Base-by-base conservation (phyloP, 2,797 vertebrate genomes). In the Lutjanus argentimaculatus region DNA sequence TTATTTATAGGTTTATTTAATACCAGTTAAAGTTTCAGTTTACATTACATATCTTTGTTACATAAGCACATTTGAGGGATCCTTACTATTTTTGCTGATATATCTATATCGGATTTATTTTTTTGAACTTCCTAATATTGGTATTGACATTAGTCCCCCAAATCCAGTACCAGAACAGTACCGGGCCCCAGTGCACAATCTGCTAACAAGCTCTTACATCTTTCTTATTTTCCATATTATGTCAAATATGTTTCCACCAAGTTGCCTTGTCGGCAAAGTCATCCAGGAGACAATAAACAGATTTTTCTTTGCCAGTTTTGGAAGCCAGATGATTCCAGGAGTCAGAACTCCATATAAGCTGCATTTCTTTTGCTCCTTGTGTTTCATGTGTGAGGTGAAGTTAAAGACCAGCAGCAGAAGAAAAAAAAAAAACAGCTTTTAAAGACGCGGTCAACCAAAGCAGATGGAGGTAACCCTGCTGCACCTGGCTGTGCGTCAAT, bases 401-500 rank as follows among this genome's bases (percentile, higher is more conserved):
- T 22, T 22, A 16, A 36, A 67, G 71, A 64, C 36, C 1, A 42
- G 22, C 16, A 16, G 53, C 2, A 49, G 58, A 58, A 30, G n/a
- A 14, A 13, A 19, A 30, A 14, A 13, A 19, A 30, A 55, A 56
- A 55, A 72, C 62, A 52, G 1, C 40, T 15, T 53, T 80, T 58
- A 53, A 15, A 71, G 45, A 72, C 67, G 11, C 3, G 56, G 53
- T 25, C 25, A 25, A 25, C 30, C 46, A 3, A 42, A 58, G 79
- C 83, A 85, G 80, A 81, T 82, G 81, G 88, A 86, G 72, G 55
- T 58, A 63, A 73, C 72, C 79, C 73, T 13, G 82, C 72, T 73
- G 84, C 73, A 85, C 72, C 72, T 85, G 88, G 65, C 77, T 75
- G 80, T 42, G 75, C 57, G 73, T 82, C 88, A 87, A 49, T 63